Evolutionary conservation across 2,113 vertebrate species (phyloP), one percentile per base, ranked within the genome.

Genomic region (Bubo blakistoni): DNA sequence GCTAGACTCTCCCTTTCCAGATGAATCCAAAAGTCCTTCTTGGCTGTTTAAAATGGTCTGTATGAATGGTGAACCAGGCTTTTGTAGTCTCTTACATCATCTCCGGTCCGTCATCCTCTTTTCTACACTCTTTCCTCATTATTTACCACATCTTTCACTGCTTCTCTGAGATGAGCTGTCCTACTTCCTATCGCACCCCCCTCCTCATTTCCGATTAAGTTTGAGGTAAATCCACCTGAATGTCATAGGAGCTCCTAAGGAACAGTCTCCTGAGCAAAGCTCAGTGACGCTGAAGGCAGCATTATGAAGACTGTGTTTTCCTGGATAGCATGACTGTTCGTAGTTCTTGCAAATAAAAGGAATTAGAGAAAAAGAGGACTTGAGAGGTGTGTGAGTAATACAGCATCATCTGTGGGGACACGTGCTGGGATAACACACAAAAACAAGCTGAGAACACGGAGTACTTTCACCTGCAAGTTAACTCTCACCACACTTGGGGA

Each of bases 381-480:
- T 11, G 13, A 88, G 77, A 94, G 83, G 73, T 86, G 65, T 59
- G 47, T 97, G 97, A 97, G 91, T 95, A 97, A 96, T 97, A 38
- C 89, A 91, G 65, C 92, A 85, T 92, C 94, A 90, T 91, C 91
- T 27, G 9, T 54, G 59, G 74, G 81, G 71, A 95, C 92, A 92
- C 18, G 71, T 95, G 96, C 78, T 77, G 74, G 78, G 78, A 59
- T 79, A 95, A 44, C 51, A 93, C 70, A 91, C 16, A 22, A 49
- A 90, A 90, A 58, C 87, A 97, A 89, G 65, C 32, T 11, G 20
- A 62, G 89, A 94, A 95, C 95, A 87, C 44, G 29, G 14, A 81
- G 88, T 92, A 3, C 77, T 84, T 86, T 59, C 83, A 67, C 77
- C 80, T 88, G 38, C 47, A 52, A 30, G 5, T 67, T 90, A 84